Evolutionary conservation across 2,797 vertebrate species (phyloP).

Genomic region (Gymnothorax reevesii): DNA sequence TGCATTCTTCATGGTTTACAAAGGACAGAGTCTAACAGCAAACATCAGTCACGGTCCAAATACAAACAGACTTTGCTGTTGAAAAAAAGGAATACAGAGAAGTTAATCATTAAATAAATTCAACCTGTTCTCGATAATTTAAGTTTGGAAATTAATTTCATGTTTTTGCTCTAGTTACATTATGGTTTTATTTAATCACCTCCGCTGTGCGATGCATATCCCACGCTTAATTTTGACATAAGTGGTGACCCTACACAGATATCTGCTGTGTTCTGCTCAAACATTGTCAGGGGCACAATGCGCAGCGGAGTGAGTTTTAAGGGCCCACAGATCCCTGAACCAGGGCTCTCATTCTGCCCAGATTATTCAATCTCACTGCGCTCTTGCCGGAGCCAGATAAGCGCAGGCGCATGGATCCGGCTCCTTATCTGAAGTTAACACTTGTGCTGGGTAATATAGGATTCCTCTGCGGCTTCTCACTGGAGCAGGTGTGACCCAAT

Average conservation of each 20-base stretch:
- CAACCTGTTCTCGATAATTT: not conserved
- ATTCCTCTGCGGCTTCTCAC: slow-evolving; percentile 70
- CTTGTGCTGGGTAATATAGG: slow-evolving; percentile 72
- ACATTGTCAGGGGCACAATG: slow-evolving; percentile 60
- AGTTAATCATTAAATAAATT: not conserved
- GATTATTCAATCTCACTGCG: slow-evolving; percentile 76
- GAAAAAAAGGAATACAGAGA: not conserved
- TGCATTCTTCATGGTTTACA: too few relatives aligned
- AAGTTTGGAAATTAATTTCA: not conserved
- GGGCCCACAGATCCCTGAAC: slow-evolving; percentile 70
- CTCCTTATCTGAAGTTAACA: slow-evolving; percentile 87
- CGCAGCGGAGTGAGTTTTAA: slow-evolving; percentile 73
- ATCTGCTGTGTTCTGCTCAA: slow-evolving; percentile 52
- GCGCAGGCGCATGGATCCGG: slow-evolving; percentile 79
- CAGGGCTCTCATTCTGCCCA: slow-evolving; percentile 69
- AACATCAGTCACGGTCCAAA: too few relatives aligned
- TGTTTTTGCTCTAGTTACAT: not conserved
- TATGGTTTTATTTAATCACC: not conserved
- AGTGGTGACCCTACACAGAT: slow-evolving; percentile 5
- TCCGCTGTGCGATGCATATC: not conserved
- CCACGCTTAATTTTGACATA: not conserved
- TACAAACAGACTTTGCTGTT: too few relatives aligned
- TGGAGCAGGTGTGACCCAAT: slow-evolving; percentile 77
- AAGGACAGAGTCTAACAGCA: too few relatives aligned
- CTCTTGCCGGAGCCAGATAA: slow-evolving; percentile 75